Evolutionary conservation across 2,113 vertebrate genomes (phyloP).

Genomic region (Scopus umbretta): DNA sequence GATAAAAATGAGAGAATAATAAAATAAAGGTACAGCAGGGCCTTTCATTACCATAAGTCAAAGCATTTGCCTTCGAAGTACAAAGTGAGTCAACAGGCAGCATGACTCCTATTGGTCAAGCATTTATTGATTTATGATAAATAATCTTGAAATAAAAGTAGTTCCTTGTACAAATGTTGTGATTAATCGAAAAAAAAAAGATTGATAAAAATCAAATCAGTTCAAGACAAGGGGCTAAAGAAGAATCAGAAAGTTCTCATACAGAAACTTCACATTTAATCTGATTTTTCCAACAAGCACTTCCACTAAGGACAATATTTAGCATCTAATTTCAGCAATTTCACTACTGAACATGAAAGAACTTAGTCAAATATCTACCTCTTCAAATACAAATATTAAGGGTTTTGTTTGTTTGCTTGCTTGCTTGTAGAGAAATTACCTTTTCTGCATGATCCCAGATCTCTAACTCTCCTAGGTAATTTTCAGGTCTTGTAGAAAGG

Average conservation of each 20-base stretch:
- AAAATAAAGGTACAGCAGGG: neutral
- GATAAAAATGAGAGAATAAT: neutral
- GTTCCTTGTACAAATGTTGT: neutral
- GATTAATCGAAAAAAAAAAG: neutral
- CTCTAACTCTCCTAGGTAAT: constrained; percentile 84
- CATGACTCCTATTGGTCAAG: neutral
- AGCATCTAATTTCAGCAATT: neutral
- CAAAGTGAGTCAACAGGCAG: neutral
- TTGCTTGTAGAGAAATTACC: constrained; percentile 61
- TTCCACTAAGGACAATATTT: neutral
- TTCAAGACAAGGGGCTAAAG: neutral
- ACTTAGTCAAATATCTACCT: neutral
- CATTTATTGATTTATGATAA: neutral
- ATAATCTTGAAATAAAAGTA: neutral
- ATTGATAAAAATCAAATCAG: neutral
- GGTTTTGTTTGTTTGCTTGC: neutral
- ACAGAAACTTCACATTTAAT: neutral
- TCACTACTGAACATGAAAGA: neutral
- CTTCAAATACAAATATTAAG: neutral
- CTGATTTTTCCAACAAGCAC: neutral
- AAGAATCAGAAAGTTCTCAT: neutral
- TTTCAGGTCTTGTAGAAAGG: constrained; percentile 91
- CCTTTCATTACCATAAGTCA: neutral
- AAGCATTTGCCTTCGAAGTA: neutral
- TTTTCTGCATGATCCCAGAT: constrained; percentile 91